Evolutionary conservation across 2,888 invertebrate genomes (phyloP).

Genomic region (Asteroscopus sphinx): DNA sequence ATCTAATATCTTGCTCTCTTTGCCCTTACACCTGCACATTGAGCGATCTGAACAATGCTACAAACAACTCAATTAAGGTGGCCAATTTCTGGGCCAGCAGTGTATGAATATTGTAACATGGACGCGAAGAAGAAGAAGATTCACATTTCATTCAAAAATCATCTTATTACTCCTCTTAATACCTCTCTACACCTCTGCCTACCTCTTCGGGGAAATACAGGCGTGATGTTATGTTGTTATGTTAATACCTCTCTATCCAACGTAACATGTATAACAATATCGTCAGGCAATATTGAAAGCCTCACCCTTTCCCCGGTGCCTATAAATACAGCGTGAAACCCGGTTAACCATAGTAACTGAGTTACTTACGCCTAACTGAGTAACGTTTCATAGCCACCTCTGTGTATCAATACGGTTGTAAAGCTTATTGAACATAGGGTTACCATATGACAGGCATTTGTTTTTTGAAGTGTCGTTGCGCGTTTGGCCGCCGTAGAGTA

Average conservation of each 20-base stretch:
- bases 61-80: too few species aligned
- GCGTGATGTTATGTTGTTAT: too few species aligned
- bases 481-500: too few species aligned
- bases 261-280: conserved; percentile 16
- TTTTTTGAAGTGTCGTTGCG: too few species aligned
- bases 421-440: conserved; percentile 40
- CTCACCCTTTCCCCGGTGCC: conserved; percentile 29
- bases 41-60: too few species aligned
- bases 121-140: too few species aligned
- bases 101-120: too few species aligned
- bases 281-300: conserved; percentile 28
- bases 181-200: too few species aligned
- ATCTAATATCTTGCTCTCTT: too few species aligned
- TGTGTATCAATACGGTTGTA: conserved; percentile 43
- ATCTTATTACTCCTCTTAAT: conserved; percentile 1
- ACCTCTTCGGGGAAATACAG: too few species aligned
- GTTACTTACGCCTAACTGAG: conserved; percentile 62
- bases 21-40: too few species aligned
- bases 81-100: too few species aligned
- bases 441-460: conserved; percentile 31
- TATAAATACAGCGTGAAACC: conserved; percentile 62
- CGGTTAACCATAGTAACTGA: conserved; percentile 62
- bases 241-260: conserved; percentile 2
- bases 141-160: not conserved
- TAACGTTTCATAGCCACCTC: conserved; percentile 42